Evolutionary conservation across 2,113 vertebrate species (phyloP).

Genomic region (Melierax canorus): DNA sequence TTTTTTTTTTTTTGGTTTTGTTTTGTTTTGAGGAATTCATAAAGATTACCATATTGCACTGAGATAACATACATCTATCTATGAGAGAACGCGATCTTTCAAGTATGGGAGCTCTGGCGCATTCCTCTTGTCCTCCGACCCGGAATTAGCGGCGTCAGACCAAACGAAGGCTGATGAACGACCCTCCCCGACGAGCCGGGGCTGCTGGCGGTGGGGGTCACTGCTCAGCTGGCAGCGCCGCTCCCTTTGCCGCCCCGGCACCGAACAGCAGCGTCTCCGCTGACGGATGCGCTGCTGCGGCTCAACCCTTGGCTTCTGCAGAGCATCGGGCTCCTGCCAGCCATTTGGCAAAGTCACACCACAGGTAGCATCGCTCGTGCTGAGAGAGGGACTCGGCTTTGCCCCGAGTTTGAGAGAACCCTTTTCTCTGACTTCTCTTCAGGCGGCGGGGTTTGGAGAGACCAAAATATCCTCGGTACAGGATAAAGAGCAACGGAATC

Average conservation of each 20-base stretch:
- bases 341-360: not conserved
- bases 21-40: not conserved
- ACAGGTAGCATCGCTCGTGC: accelerated
- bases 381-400: not conserved
- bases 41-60: not conserved
- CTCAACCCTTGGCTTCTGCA: accelerated
- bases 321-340: not conserved
- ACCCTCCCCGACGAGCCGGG: accelerated
- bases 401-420: not conserved
- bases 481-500: not conserved
- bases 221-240: not conserved
- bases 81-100: not conserved
- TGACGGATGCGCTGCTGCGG: accelerated
- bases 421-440: not conserved
- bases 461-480: not conserved
- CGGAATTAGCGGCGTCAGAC: not conserved
- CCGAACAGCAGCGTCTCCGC: accelerated
- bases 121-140: not conserved
- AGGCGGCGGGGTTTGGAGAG: not conserved
- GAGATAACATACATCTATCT: not conserved
- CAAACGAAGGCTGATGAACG: accelerated
- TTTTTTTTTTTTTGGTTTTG: not conserved
- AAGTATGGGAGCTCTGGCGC: not conserved
- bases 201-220: too few species aligned
- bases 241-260: not conserved